A percentile compares a stretch with the other conserved stretches of the same genome.
Evolutionary conservation across 1,140 invertebrate species (phyloP).

Genomic region (Drosophila nebulosa): DNA sequence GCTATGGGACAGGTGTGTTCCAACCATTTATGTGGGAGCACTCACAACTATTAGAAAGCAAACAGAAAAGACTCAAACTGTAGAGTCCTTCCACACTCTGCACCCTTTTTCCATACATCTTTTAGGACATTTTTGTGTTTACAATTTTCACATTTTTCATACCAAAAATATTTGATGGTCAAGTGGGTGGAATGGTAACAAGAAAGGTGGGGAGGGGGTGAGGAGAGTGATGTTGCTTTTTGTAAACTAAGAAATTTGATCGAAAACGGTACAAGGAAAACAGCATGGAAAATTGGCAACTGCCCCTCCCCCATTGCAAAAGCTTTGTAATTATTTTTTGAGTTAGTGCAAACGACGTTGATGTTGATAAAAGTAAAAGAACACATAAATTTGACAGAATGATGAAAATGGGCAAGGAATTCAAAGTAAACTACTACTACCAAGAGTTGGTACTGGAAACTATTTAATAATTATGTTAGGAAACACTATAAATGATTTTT

Average conservation of each 20-base stretch:
- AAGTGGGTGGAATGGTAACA: not conserved
- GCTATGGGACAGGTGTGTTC: constrained; percentile 39
- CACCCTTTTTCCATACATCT: not conserved
- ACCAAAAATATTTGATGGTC: constrained; percentile 51
- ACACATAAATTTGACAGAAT: constrained; percentile 21
- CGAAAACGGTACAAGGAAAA: constrained; percentile 25
- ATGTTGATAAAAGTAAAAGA: constrained; percentile 50
- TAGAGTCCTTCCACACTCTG: not conserved
- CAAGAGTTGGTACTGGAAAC: too few species aligned
- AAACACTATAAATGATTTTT: too few species aligned
- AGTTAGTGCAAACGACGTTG: constrained; percentile 46
- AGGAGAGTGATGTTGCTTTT: constrained; percentile 27
- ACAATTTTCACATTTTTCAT: constrained; percentile 58
- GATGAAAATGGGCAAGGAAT: not conserved
- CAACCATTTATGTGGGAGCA: constrained; percentile 3
- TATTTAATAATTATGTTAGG: too few species aligned
- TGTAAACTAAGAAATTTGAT: constrained; percentile 61
- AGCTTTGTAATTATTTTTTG: constrained; percentile 51
- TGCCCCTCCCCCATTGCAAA: not conserved
- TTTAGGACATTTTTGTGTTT: constrained; percentile 48
- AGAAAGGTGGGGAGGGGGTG: not conserved
- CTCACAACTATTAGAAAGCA: constrained; percentile 49
- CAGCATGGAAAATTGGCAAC: not conserved
- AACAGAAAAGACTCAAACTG: constrained; percentile 46
- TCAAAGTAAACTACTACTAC: not conserved